Evolutionary conservation across 1,140 invertebrate species (phyloP).

Genomic region (Carcinoscorpius rotundicauda): DNA sequence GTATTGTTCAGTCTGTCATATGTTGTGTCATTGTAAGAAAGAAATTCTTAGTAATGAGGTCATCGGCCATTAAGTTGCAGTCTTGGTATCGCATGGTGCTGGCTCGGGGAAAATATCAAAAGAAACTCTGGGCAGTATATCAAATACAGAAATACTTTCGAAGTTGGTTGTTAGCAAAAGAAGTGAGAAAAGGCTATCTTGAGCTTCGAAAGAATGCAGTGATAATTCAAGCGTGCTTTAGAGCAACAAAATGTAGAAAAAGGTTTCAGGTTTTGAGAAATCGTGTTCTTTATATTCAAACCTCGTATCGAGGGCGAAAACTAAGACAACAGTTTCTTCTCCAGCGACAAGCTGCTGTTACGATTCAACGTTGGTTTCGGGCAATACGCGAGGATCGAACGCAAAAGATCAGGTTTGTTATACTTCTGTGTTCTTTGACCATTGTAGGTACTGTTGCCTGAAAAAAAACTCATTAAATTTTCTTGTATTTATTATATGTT

Average conservation of each 20-base stretch:
- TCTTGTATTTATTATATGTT: no score
- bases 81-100: constrained; percentile 3
- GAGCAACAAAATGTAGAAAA: constrained; percentile 1
- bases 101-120: background rate
- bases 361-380: constrained; percentile 23
- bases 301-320: constrained; percentile 10
- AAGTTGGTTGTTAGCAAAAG: background rate
- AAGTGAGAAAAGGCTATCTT: background rate
- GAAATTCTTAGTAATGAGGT: background rate
- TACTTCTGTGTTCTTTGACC: no score
- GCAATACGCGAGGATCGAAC: background rate
- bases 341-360: constrained; percentile 16
- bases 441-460: no score
- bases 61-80: constrained; percentile 5
- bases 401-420: no score
- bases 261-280: no score
- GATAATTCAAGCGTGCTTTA: constrained; percentile 9
- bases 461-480: no score
- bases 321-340: constrained; percentile 10
- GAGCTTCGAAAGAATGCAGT: background rate
- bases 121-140: no score
- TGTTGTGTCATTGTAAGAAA: background rate
- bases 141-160: no score
- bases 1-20: background rate
- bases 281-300: constrained; percentile 6